A percentile compares a stretch with the other conserved stretches of the same genome.
Evolutionary conservation across 2,888 invertebrate genomes (phyloP).

Genomic region (Gymnosoma rotundatum): DNA sequence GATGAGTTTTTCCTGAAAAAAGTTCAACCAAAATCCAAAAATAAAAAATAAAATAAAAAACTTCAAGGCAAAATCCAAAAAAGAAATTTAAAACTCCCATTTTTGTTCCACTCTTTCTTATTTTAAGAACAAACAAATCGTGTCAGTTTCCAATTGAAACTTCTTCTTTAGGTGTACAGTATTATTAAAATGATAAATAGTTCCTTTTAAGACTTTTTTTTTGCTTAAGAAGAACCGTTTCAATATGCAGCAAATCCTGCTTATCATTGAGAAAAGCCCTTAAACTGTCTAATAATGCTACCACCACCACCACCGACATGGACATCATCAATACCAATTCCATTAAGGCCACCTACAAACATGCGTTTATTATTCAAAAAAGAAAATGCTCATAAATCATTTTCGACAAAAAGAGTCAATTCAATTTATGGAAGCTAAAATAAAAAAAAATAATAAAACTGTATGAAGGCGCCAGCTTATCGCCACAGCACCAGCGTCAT

Average conservation of each 20-base stretch:
- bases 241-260: slow-evolving; percentile 23
- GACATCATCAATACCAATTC: slow-evolving; percentile 22
- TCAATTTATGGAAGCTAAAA: slow-evolving; percentile 52
- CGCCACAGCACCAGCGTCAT: slow-evolving; percentile 69
- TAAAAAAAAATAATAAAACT: slow-evolving; percentile 35
- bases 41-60: too few relatives aligned
- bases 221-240: background rate
- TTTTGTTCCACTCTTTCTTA: too few relatives aligned
- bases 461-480: slow-evolving; percentile 80
- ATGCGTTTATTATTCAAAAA: slow-evolving; percentile 33
- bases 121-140: background rate
- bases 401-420: slow-evolving; percentile 62
- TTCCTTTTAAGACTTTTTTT: too few relatives aligned
- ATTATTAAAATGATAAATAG: too few relatives aligned
- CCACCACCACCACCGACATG: background rate
- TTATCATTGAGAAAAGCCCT: slow-evolving; percentile 32
- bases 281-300: slow-evolving; percentile 31
- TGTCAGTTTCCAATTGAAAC: too few relatives aligned
- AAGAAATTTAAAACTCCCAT: too few relatives aligned
- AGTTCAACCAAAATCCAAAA: too few relatives aligned
- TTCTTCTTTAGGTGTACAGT: too few relatives aligned
- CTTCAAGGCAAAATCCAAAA: too few relatives aligned
- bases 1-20: too few relatives aligned
- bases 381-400: slow-evolving; percentile 62
- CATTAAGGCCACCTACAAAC: slow-evolving; percentile 62